Evolutionary conservation across 2,113 vertebrate genomes (phyloP), one percentile per base, ranked within the genome.

Genomic region (Coptodon rendalli): DNA sequence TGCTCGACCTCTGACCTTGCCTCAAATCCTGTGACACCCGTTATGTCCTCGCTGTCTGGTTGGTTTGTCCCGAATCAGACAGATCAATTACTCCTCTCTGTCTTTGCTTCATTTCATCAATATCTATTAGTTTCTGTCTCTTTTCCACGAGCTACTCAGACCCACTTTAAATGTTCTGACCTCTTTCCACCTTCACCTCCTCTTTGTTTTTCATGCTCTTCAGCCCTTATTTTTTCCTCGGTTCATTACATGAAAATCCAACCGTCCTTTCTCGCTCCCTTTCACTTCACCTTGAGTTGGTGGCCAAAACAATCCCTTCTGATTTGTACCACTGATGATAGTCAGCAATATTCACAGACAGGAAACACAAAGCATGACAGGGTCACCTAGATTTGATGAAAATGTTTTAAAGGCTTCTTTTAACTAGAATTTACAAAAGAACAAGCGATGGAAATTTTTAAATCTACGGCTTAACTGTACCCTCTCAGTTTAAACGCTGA

Each of bases 1-100:
- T 27, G 27, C 4, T 5, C 38, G 86, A 93, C 86, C 91, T 88
- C 78, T 86, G 84, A 86, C 90, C 89, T 86, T 7, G 17, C 31
- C 17, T 80, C 36, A 54, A 84, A 85, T 68, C 48, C 52, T 9
- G 61, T 12, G 24, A 86, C 59, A 6, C 54, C 56, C 45, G 19
- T 76, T 71, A 1, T n/a, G 61, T 81, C 57, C 45, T 54, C 66
- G 24, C 48, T 81, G 83, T 90, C 88, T 73, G 76, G 27, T 52
- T 36, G 38, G 56, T 31, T 80, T 59, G 17, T 84, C 85, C 59
- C 4, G 1, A 84, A 27, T 12, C 6, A 86, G 79, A 88, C 9
- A 2, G 80, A 92, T 92, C 86, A 86, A 88, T 91, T 48, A 24
- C 27, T 19, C 7, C 8, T 12, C 38, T 54, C 59, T 73, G 63